Conservation (phyloP, 2,888 invertebrate genomes). For the Azorinus chamasolen region DNA sequence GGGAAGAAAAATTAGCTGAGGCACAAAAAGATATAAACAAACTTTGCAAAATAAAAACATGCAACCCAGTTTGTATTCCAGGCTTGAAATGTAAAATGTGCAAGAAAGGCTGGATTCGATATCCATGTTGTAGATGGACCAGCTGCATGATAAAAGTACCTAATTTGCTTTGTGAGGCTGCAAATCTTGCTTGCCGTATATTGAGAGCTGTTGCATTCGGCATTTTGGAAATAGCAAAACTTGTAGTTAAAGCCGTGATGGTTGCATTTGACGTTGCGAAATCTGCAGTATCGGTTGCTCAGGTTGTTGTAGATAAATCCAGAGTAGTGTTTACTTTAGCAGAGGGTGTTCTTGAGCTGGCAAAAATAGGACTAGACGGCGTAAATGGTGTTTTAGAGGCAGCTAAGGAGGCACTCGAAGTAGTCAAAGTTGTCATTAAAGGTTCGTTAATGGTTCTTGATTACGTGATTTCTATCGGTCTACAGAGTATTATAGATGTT, state of each 20-base stretch:
- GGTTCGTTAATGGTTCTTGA: constrained; percentile 48
- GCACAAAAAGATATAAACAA: background rate
- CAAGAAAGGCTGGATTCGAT: background rate
- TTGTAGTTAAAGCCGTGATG: constrained; percentile 54
- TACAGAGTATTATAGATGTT: constrained; percentile 47
- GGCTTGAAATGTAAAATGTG: background rate
- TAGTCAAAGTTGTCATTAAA: constrained; percentile 45
- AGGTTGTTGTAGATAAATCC: constrained; percentile 61
- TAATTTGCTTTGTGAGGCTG: background rate
- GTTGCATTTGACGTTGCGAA: constrained; percentile 59
- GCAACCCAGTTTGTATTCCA: background rate
- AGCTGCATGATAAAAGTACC: background rate
- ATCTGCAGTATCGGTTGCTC: constrained; percentile 46
- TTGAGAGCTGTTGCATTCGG: constrained; percentile 48
- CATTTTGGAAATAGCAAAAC: constrained; percentile 53
- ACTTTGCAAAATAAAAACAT: background rate
- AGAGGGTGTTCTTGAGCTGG: constrained; percentile 43
- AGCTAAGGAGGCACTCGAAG: constrained; percentile 45
- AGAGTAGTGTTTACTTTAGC: constrained; percentile 49
- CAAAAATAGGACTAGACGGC: constrained; percentile 41
- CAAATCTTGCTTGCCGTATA: constrained; percentile 51
- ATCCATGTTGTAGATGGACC: background rate
- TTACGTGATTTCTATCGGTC: constrained; percentile 44
- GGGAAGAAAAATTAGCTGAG: background rate
- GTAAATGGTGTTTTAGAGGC: constrained; percentile 42